These are phyloP conservation scores for Brenthis hecate DNA, from an alignment of 2,888 invertebrate genomes.

Conservation along the genomic window DNA sequence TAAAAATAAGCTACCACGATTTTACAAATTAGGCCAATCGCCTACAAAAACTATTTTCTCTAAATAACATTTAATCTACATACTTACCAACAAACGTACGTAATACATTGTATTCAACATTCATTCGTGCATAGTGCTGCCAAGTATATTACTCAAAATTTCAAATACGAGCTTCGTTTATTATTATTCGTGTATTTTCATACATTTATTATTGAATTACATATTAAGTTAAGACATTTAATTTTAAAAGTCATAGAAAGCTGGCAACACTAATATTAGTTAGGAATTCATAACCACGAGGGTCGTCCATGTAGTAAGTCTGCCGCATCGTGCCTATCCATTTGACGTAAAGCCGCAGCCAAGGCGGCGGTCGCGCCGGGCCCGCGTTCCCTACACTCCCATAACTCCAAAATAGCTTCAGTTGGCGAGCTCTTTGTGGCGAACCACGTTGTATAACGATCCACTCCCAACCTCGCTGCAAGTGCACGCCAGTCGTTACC, in stretches of 20 bases:
- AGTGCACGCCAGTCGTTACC: slow-evolving; percentile 98
- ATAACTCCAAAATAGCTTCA: slow-evolving; percentile 96
- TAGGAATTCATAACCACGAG: slow-evolving; percentile 74
- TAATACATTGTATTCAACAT: slow-evolving; percentile 30
- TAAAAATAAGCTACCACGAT: slow-evolving; percentile 79
- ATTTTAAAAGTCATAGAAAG: background rate
- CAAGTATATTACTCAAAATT: slow-evolving; percentile 44
- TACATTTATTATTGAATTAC: background rate
- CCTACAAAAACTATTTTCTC: slow-evolving; percentile 67
- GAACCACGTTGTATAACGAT: slow-evolving; percentile 98
- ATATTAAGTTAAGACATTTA: background rate
- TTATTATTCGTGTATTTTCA: background rate
- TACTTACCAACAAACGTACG: slow-evolving; percentile 59
- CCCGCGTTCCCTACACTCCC: slow-evolving; percentile 95
- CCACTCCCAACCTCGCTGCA: slow-evolving; percentile 95
- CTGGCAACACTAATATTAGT: slow-evolving; percentile 24
- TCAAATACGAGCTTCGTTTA: slow-evolving; percentile 23
- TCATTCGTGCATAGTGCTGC: slow-evolving; percentile 36
- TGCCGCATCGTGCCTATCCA: slow-evolving; percentile 75
- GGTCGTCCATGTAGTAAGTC: slow-evolving; percentile 73
- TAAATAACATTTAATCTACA: slow-evolving; percentile 76
- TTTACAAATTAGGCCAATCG: slow-evolving; percentile 72
- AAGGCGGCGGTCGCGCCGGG: slow-evolving; percentile 91
- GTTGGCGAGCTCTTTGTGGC: slow-evolving; percentile 98
- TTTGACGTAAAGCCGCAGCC: slow-evolving; percentile 68